phyloP scores from a whole-genome alignment of 2,113 vertebrate genomes.

The Genyomyrus donnyi region DNA sequence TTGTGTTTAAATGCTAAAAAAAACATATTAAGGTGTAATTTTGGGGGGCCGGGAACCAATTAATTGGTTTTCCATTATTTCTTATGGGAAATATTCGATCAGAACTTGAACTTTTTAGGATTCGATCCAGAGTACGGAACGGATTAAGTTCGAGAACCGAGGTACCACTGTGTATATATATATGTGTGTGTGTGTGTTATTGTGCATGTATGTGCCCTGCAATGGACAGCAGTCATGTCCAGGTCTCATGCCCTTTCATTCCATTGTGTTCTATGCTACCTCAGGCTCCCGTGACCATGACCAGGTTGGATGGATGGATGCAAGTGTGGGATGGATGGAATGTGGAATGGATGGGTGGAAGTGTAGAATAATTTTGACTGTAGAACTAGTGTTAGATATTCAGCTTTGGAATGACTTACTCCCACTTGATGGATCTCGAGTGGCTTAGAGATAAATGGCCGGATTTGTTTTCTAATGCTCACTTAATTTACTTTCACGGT shows the following conservation, averaged over 20 bases:
- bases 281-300: background rate
- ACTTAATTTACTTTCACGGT: background rate
- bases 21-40: too few relatives aligned
- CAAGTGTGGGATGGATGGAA: background rate
- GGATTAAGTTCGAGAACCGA: too few relatives aligned
- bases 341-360: background rate
- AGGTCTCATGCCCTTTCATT: background rate
- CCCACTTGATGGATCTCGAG: background rate
- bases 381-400: background rate
- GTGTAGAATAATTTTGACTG: background rate
- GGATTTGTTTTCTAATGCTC: background rate
- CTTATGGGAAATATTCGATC: too few relatives aligned
- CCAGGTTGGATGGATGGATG: background rate
- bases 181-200: background rate
- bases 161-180: too few relatives aligned
- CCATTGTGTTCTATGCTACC: background rate
- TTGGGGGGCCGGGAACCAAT: too few relatives aligned
- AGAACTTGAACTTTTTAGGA: too few relatives aligned
- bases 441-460: background rate
- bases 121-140: too few relatives aligned
- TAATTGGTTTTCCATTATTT: too few relatives aligned
- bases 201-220: background rate
- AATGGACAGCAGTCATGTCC: background rate
- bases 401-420: background rate
- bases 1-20: too few relatives aligned